These are phyloP conservation scores for Hydriomena furcata DNA, from an alignment of 2,888 invertebrate genomes.

Conservation along the genomic window DNA sequence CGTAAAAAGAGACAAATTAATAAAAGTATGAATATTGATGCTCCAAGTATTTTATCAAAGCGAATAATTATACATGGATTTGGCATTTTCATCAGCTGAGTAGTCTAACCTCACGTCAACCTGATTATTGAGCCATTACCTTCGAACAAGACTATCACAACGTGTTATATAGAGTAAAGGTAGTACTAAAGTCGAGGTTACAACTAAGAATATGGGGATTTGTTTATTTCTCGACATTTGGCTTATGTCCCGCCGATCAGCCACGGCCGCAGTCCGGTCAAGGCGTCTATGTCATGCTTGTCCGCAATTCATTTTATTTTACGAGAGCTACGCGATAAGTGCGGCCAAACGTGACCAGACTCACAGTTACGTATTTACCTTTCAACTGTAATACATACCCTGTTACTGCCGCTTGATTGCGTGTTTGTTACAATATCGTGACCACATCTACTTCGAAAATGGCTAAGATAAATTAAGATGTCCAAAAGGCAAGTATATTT, in stretches of 20 bases:
- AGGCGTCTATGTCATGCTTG: conserved; percentile 36
- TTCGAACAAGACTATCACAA: no score
- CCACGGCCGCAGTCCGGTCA: conserved; percentile 15
- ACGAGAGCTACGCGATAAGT: conserved; percentile 65
- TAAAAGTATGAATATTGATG: conserved; percentile 68
- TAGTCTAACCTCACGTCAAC: neutral
- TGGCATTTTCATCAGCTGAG: neutral
- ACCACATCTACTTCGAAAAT: no score
- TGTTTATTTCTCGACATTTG: neutral
- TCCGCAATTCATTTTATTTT: conserved; percentile 65
- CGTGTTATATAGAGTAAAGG: no score
- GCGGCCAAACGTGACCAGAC: conserved; percentile 57
- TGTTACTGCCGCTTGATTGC: conserved; percentile 3
- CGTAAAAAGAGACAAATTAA: conserved; percentile 67
- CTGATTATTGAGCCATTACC: no score
- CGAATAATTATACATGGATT: conserved; percentile 11
- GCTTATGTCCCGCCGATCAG: neutral
- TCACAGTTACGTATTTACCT: conserved; percentile 48
- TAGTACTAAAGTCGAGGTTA: no score
- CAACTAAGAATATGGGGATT: no score
- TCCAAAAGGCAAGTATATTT: no score
- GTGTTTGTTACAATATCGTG: neutral
- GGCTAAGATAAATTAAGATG: no score
- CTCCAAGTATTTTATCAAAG: conserved; percentile 22
- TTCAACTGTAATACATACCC: conserved; percentile 14